Evolutionary conservation across 1,140 invertebrate genomes (phyloP).

Genomic region (Copidosoma floridanum): DNA sequence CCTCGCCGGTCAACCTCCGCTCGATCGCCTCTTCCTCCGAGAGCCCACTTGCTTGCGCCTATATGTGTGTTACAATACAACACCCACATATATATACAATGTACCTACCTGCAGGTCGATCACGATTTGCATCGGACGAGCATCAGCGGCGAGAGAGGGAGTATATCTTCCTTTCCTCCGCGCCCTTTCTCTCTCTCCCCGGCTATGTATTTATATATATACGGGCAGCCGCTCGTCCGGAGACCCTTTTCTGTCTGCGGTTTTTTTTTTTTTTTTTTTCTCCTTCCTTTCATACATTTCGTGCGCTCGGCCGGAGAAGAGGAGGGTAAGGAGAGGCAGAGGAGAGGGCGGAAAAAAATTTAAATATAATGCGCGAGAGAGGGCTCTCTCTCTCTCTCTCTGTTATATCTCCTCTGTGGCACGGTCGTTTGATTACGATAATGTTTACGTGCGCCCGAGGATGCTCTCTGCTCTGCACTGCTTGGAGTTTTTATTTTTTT

Average conservation of each 20-base stretch:
- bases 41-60: background rate
- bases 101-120: conserved; percentile 21
- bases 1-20: background rate
- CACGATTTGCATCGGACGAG: conserved; percentile 21
- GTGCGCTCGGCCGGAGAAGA: no score
- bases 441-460: no score
- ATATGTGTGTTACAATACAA: background rate
- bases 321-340: background rate
- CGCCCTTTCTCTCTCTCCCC: background rate
- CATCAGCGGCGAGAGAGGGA: background rate
- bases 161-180: background rate
- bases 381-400: no score
- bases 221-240: no score
- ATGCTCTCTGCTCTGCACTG: no score
- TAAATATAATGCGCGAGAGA: background rate
- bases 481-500: no score
- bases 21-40: conserved; percentile 6
- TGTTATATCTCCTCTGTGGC: no score
- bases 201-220: no score
- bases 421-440: no score
- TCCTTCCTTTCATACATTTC: background rate
- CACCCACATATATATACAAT: no score
- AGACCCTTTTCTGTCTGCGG: no score
- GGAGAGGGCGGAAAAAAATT: background rate
- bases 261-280: no score